Base-by-base conservation (phyloP, 1,140 invertebrate genomes). In the Agraylea sexmaculata region DNA sequence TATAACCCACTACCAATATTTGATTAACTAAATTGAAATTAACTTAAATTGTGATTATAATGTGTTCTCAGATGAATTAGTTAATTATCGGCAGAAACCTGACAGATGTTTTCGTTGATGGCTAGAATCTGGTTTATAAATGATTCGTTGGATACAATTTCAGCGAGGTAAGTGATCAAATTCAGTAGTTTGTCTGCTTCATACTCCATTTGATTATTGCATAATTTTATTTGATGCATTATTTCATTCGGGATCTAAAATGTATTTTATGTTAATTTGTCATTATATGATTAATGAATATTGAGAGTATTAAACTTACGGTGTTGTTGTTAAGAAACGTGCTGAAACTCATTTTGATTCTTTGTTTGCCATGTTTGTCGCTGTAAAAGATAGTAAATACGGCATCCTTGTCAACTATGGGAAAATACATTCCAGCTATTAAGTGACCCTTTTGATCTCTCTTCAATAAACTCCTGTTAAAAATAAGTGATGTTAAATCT, bases 351-450 rank as follows among this genome's bases (percentile, higher is more conserved):
- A 83, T 62, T 57, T 86, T 86, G 27, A 75, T 62, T 41, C 77
- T 70, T 46, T 73, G 74, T 49, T 81, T 80, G 10, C 71, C 76
- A 40, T 64, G 67, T 49, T 60, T 69, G 13, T 75, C 68, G 48
- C 83, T 76, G 55, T 83, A 85, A 63, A 90, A 88, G 50, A 88
- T 71, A 12, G 83, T 85, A 53, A 87, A 78, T 46, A 77, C 66
- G 21, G 66, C 64, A 43, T 78, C 75, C 19, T 68, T 62, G 33
- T 73, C 60, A 33, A 73, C 58, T 10, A 80, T 56, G 12, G 82
- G 76, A 54, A 90, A 89, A 61, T 90, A 91, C 35, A 91, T 63
- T 5, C 87, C 87, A 39, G 87, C 84, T 6, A 74, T 71, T 3
- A 89, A 67, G 37, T 80, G 74, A 21, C 86, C 86, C 50, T 87